Percentiles rank a stretch among this genome's conserved stretches.
These are phyloP conservation scores for Diadumene lineata DNA, from an alignment of 92 coral and sea anemone genomes.

Conservation along the genomic window DNA sequence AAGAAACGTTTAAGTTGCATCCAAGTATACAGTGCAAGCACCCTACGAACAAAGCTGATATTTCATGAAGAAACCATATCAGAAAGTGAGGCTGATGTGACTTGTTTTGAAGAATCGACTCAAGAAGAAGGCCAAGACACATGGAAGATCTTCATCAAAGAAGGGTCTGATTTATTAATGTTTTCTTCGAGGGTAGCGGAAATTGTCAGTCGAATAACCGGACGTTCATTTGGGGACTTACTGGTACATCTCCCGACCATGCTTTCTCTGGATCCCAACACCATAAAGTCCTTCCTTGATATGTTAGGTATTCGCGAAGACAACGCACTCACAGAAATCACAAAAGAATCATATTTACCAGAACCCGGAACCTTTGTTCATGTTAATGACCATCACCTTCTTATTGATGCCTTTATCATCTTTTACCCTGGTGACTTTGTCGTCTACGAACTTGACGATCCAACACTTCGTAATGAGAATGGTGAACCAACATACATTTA, in stretches of 20 bases:
- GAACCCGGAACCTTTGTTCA: constrained; percentile 56
- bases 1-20: constrained; percentile 19
- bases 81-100: constrained; percentile 27
- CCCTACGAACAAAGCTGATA: constrained; percentile 29
- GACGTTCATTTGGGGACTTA: constrained; percentile 14
- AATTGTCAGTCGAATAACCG: constrained; percentile 36
- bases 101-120: constrained; percentile 44
- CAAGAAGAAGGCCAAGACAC: constrained; percentile 26
- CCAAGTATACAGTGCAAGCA: constrained; percentile 19
- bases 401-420: constrained; percentile 43
- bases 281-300: constrained; percentile 37
- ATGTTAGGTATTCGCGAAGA: constrained; percentile 39
- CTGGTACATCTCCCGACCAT: constrained; percentile 31
- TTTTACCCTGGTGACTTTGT: constrained; percentile 68
- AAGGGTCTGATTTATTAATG: background rate
- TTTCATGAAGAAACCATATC: constrained; percentile 23
- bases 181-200: constrained; percentile 38
- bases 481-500: constrained; percentile 56
- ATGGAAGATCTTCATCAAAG: constrained; percentile 54
- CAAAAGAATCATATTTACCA: constrained; percentile 22
- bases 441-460: constrained; percentile 69
- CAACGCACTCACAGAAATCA: constrained; percentile 2
- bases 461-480: constrained; percentile 43
- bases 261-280: constrained; percentile 21
- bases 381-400: constrained; percentile 53